phyloP scores from a whole-genome alignment of 1,140 invertebrate species.

The Contarinia nasturtii region DNA sequence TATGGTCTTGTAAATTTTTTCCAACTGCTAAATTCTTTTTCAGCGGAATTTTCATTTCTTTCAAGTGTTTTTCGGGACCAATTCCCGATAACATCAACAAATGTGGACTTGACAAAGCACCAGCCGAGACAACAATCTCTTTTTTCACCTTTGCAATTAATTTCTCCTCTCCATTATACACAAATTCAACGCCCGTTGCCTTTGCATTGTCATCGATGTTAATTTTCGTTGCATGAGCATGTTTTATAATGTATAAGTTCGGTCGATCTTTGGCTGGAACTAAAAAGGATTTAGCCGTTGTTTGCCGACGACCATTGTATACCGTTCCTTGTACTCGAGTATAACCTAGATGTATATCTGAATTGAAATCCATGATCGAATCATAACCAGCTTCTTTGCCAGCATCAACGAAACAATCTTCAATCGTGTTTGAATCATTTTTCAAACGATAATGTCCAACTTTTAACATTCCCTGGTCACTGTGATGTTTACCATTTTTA shows the following conservation, averaged over 20 bases:
- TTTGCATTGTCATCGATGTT: constrained; percentile 47
- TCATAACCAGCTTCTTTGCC: not conserved
- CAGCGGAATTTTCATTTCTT: constrained; percentile 34
- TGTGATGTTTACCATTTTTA: constrained; percentile 5
- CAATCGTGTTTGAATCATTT: too few species aligned
- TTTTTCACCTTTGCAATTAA: constrained; percentile 35
- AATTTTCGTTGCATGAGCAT: constrained; percentile 40
- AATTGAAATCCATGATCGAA: not conserved
- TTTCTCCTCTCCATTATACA: constrained; percentile 38
- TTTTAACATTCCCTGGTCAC: not conserved
- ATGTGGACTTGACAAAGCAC: constrained; percentile 46
- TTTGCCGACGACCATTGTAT: constrained; percentile 35
- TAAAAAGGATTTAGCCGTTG: constrained; percentile 31
- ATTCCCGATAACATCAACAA: constrained; percentile 56
- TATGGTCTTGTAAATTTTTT: constrained; percentile 43
- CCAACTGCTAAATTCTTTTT: constrained; percentile 38
- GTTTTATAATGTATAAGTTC: constrained; percentile 33
- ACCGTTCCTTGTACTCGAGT: constrained; percentile 20
- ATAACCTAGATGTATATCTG: constrained; percentile 20
- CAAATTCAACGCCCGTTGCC: constrained; percentile 59
- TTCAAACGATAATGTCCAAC: not conserved
- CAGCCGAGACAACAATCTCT: constrained; percentile 48
- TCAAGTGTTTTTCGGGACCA: constrained; percentile 44
- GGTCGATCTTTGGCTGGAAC: constrained; percentile 26
- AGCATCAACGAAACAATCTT: not conserved